Conservation (phyloP, 2,888 invertebrate species). For the Amphimallon solstitiale region DNA sequence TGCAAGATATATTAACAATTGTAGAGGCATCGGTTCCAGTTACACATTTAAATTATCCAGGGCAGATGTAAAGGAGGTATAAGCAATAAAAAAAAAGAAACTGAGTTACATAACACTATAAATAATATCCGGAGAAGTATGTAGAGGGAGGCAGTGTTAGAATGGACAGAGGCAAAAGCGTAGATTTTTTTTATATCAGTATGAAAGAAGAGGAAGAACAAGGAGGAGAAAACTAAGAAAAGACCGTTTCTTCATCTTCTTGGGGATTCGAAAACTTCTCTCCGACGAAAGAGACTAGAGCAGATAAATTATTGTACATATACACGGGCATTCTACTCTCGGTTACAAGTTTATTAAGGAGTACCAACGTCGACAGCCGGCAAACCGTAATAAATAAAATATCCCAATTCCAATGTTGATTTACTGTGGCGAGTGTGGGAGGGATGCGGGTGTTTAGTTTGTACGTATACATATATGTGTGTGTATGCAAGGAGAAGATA, state of each 20-base stretch:
- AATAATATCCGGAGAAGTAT: constrained; percentile 22
- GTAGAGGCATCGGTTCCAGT: neutral
- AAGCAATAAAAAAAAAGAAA: constrained; percentile 11
- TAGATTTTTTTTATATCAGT: constrained; percentile 42
- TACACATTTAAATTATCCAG: constrained; percentile 8
- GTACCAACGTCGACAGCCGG: constrained; percentile 55
- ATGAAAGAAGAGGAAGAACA: neutral
- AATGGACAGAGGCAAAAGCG: constrained; percentile 42
- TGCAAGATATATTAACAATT: constrained; percentile 6
- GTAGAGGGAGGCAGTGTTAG: constrained; percentile 12
- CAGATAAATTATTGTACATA: constrained; percentile 49
- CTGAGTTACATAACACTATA: constrained; percentile 37
- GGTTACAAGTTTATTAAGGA: constrained; percentile 57
- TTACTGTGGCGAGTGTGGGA: constrained; percentile 48
- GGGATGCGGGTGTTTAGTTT: constrained; percentile 48
- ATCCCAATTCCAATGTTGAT: constrained; percentile 55
- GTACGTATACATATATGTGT: constrained; percentile 10
- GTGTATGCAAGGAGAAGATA: constrained; percentile 19
- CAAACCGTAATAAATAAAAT: constrained; percentile 57
- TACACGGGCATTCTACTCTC: constrained; percentile 47
- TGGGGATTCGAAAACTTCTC: constrained; percentile 17
- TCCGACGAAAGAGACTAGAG: constrained; percentile 30
- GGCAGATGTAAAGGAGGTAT: neutral
- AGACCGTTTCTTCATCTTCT: constrained; percentile 42
- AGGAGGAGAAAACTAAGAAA: constrained; percentile 34